phyloP scores from a whole-genome alignment of 2,113 vertebrate genomes.

The Proteles cristata region DNA sequence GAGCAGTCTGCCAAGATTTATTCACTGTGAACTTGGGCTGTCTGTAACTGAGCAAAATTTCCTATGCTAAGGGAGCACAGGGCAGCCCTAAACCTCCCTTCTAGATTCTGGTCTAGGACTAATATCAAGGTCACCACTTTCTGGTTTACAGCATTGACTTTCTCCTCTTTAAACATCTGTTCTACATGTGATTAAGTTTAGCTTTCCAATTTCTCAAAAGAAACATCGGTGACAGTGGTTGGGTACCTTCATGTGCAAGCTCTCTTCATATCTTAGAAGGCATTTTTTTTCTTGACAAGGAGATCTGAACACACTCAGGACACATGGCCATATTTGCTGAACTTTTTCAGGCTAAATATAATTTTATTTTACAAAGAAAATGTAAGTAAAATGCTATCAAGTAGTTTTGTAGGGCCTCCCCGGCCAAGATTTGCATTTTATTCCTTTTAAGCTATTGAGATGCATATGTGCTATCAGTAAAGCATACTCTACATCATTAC shows the following conservation, averaged over 20 bases:
- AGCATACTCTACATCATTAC: background rate
- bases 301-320: constrained; percentile 26
- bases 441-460: background rate
- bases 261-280: constrained; percentile 3
- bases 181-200: background rate
- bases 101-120: background rate
- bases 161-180: background rate
- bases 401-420: background rate
- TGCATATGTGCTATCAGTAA: background rate
- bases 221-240: background rate
- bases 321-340: background rate
- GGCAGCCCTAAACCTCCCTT: background rate
- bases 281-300: background rate
- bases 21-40: background rate
- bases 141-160: background rate
- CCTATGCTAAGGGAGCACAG: background rate
- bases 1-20: background rate
- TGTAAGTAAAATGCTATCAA: background rate
- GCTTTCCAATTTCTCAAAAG: constrained; percentile 16
- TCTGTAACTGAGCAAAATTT: background rate
- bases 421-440: background rate
- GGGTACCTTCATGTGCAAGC: background rate
- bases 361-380: constrained; percentile 51
- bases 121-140: background rate
- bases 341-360: constrained; percentile 19